Conservation (phyloP, 2,888 invertebrate genomes). For the Tubulanus polymorphus region DNA sequence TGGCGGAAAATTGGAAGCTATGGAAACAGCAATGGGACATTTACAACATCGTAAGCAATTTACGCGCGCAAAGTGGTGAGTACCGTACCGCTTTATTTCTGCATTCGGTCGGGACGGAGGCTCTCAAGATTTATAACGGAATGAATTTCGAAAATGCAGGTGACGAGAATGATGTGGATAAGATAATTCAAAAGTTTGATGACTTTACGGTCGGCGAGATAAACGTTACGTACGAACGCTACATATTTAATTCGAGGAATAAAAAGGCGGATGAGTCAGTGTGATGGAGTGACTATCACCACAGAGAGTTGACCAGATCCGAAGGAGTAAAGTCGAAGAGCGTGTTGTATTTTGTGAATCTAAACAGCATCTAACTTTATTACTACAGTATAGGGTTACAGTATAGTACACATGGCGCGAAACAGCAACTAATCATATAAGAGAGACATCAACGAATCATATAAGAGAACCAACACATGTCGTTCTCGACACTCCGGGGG, state of each 20-base stretch:
- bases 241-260: conserved; percentile 11
- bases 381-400: no score
- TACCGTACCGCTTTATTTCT: not conserved
- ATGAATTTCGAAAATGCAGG: conserved; percentile 6
- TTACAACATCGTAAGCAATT: not conserved
- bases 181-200: conserved; percentile 13
- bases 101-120: conserved; percentile 6
- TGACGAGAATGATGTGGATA: conserved; percentile 3
- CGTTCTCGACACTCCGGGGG: no score
- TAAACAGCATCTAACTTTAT: no score
- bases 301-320: no score
- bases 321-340: no score
- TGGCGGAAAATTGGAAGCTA: conserved; percentile 1
- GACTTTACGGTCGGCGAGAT: conserved; percentile 4
- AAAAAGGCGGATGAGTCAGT: conserved; percentile 12
- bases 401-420: no score
- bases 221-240: conserved; percentile 15
- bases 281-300: no score
- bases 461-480: no score
- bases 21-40: not conserved
- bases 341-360: no score
- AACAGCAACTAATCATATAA: no score
- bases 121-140: conserved; percentile 7
- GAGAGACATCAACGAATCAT: no score
- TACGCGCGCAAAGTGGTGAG: not conserved